A percentile compares a stretch with the other conserved stretches of the same genome.
phyloP scores from a whole-genome alignment of 2,888 invertebrate genomes.

The Stictocephala bisonia region DNA sequence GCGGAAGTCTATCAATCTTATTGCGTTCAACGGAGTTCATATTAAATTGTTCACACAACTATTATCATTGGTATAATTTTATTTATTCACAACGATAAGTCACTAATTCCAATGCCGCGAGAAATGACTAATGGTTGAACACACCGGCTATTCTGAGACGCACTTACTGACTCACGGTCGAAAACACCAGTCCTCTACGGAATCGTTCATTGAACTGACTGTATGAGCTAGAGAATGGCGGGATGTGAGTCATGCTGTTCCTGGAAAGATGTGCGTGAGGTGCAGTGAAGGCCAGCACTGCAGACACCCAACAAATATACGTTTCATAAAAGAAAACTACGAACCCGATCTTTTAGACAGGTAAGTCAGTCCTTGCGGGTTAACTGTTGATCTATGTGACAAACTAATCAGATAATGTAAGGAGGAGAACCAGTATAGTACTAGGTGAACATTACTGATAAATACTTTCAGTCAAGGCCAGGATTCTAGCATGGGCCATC shows the following conservation, averaged over 20 bases:
- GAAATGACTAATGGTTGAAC: not conserved
- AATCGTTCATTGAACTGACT: not conserved
- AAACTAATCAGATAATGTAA: too few relatives aligned
- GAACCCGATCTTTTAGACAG: not conserved
- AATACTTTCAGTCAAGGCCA: too few relatives aligned
- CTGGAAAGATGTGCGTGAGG: slow-evolving; percentile 18
- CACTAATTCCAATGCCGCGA: not conserved
- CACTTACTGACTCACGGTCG: not conserved
- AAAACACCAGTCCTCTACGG: not conserved
- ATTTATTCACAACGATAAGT: not conserved
- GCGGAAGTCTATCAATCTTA: slow-evolving; percentile 8
- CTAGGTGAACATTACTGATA: too few relatives aligned
- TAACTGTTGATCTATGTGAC: too few relatives aligned
- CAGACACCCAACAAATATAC: not conserved
- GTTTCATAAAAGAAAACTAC: not conserved
- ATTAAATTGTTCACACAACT: not conserved
- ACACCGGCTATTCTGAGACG: not conserved
- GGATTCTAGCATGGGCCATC: too few relatives aligned
- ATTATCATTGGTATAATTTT: not conserved
- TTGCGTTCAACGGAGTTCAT: slow-evolving; percentile 6
- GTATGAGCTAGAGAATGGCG: not conserved
- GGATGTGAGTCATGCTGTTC: not conserved
- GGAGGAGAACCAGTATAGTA: too few relatives aligned
- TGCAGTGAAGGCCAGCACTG: not conserved
- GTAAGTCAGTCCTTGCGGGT: too few relatives aligned